Base-by-base conservation (phyloP, 2,113 vertebrate species). In the Callopanchax toddi region DNA sequence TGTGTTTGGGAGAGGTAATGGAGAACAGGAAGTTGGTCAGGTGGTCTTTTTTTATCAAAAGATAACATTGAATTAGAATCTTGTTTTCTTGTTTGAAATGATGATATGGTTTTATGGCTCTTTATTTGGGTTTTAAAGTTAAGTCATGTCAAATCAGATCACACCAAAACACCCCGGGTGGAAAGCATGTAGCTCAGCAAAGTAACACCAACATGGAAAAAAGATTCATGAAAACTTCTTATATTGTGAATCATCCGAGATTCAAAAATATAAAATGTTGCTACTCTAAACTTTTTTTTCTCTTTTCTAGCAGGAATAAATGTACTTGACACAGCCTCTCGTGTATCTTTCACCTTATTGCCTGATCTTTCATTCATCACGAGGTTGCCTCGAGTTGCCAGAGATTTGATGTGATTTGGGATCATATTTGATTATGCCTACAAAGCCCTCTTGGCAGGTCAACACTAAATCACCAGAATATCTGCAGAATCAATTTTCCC, bases 401-500 rank as follows among this genome's bases (percentile, higher is more conserved):
- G 61, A 66, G 23, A 45, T 59, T 82, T 70, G 40, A 54, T 36
- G 48, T 62, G 54, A 85, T 82, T 52, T 67, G 48, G 44, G 34
- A 65, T 49, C 51, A 67, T 60, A 72, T 57, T 64, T 59, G 61
- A 71, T 74, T 55, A 64, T 39, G 13, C 55, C 4, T 54, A 59
- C 53, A 20, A 58, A 76, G 39, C 53, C 71, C 5, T 37, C 34
- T 43, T 0, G 13, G 43, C 50, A 72, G 56, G 74, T 64, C 56
- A 45, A 42, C 45, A 13, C 56, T 71, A 77, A 74, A 76, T 68
- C 53, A 56, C 45, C 43, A 36, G 61, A 80, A 68, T 70, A 69
- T 68, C 48, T 22, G 21, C 61, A 74, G 45, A 86, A 53, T 60
- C 16, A 44, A 49, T 11, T 1, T n/a, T 43, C 53, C 11, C 36